These are phyloP conservation scores for Synanthedon formicaeformis DNA, from an alignment of 2,888 invertebrate species.

Conservation along the genomic window DNA sequence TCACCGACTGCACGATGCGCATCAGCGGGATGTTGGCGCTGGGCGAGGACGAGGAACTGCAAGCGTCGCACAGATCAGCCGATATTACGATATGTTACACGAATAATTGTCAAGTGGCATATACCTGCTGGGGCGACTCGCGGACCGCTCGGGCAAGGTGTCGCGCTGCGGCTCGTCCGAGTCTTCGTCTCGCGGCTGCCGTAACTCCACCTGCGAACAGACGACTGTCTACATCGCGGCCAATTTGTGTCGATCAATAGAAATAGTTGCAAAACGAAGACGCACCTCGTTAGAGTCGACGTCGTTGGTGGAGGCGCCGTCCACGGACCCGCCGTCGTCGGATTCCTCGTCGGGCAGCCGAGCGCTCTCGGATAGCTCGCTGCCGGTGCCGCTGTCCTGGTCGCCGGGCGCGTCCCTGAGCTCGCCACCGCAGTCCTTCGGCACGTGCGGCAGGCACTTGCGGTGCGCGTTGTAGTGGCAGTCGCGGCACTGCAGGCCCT, in stretches of 20 bases:
- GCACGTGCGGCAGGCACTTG: constrained; percentile 90
- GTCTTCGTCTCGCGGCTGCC: constrained; percentile 18
- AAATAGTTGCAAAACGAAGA: not conserved
- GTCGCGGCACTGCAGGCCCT: constrained; percentile 97
- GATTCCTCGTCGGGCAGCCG: constrained; percentile 56
- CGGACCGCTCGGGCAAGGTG: constrained; percentile 30
- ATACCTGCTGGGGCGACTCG: constrained; percentile 59
- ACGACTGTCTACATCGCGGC: too few species aligned
- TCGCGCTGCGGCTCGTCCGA: constrained; percentile 48
- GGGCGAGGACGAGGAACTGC: constrained; percentile 82
- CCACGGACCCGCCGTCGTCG: constrained; percentile 45
- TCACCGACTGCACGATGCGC: constrained; percentile 98
- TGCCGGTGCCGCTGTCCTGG: constrained; percentile 66
- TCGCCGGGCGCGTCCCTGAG: constrained; percentile 70
- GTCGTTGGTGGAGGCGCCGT: constrained; percentile 15
- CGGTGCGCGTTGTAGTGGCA: constrained; percentile 97
- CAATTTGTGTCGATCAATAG: not conserved
- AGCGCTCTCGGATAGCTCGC: constrained; percentile 55
- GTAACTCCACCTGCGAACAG: constrained; percentile 26
- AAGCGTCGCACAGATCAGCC: constrained; percentile 9
- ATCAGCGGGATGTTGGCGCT: constrained; percentile 98
- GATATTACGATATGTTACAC: constrained; percentile 4
- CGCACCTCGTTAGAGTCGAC: constrained; percentile 12
- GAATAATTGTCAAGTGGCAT: not conserved
- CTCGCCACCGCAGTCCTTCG: constrained; percentile 89